Evolutionary conservation across 2,888 invertebrate genomes (phyloP).

Genomic region (Pyrgus malvae): DNA sequence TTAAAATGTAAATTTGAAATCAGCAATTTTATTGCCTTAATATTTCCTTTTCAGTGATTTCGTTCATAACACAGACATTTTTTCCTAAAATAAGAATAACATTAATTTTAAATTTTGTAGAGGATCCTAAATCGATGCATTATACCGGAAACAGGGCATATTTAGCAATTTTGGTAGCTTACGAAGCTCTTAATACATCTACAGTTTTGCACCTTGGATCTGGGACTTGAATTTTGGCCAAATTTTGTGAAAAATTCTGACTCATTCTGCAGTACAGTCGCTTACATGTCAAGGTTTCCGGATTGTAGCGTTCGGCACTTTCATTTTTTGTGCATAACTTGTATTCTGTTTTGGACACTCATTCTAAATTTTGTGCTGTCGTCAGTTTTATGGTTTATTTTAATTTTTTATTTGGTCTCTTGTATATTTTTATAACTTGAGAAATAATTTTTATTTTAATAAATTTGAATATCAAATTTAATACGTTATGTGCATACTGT

Average conservation of each 20-base stretch:
- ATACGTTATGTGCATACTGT: no score
- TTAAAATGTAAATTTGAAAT: slow-evolving; percentile 12
- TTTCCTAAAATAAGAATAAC: neutral
- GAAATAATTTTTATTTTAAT: no score
- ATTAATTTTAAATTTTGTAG: neutral
- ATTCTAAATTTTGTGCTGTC: neutral
- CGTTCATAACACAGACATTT: neutral
- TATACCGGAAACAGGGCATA: slow-evolving; percentile 14
- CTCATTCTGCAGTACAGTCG: slow-evolving; percentile 6
- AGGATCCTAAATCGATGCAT: neutral
- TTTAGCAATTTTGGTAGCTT: slow-evolving; percentile 14
- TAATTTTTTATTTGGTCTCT: neutral
- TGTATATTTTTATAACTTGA: no score
- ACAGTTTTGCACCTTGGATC: slow-evolving; percentile 11
- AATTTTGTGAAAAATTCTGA: slow-evolving; percentile 19
- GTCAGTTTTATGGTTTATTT: neutral
- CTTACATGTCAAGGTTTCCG: slow-evolving; percentile 27
- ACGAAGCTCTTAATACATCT: slow-evolving; percentile 18
- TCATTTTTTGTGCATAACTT: slow-evolving; percentile 15
- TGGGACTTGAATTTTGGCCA: slow-evolving; percentile 13
- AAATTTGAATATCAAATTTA: no score
- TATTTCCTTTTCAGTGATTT: neutral
- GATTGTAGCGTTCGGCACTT: slow-evolving; percentile 17
- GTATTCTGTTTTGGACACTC: neutral
- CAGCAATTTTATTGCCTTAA: neutral